Percentiles rank a stretch among this genome's conserved stretches.
phyloP scores from a whole-genome alignment of 2,888 invertebrate genomes.

The Calliscelio sp. region DNA sequence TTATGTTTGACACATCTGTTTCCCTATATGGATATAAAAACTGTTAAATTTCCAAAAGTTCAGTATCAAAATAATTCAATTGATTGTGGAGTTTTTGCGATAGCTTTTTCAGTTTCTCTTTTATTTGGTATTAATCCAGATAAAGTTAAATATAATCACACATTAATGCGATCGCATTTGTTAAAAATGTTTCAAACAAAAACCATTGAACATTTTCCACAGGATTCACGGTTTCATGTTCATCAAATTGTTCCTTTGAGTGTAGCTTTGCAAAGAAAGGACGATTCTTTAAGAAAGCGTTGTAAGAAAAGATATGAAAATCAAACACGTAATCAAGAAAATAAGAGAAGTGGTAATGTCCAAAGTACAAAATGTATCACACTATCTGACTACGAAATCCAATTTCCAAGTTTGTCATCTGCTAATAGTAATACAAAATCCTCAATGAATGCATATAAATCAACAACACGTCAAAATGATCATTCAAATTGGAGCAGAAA shows the following conservation, averaged over 20 bases:
- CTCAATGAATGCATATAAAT: too few species aligned
- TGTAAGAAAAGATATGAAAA: background rate
- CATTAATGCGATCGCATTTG: conserved; percentile 20
- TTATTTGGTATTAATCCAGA: conserved; percentile 27
- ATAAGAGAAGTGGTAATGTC: too few species aligned
- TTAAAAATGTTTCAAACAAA: background rate
- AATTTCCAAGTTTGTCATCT: too few species aligned
- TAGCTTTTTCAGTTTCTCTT: conserved; percentile 33
- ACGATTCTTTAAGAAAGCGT: background rate
- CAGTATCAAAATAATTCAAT: conserved; percentile 26
- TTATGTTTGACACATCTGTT: conserved; percentile 21
- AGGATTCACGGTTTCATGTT: background rate
- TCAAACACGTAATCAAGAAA: too few species aligned
- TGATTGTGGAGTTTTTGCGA: conserved; percentile 43
- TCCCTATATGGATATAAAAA: conserved; percentile 2
- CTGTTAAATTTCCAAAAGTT: conserved; percentile 34
- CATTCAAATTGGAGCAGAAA: too few species aligned
- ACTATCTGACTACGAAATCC: too few species aligned
- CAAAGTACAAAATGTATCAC: too few species aligned
- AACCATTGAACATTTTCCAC: conserved; percentile 39
- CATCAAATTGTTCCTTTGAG: conserved; percentile 15
- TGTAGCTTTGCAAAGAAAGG: conserved; percentile 24
- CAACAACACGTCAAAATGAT: too few species aligned
- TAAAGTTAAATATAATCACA: conserved; percentile 19
- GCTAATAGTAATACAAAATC: too few species aligned